A percentile compares a stretch with the other conserved stretches of the same genome.
Evolutionary conservation across 2,888 invertebrate genomes (phyloP).

Genomic region (Campoletis raptor): DNA sequence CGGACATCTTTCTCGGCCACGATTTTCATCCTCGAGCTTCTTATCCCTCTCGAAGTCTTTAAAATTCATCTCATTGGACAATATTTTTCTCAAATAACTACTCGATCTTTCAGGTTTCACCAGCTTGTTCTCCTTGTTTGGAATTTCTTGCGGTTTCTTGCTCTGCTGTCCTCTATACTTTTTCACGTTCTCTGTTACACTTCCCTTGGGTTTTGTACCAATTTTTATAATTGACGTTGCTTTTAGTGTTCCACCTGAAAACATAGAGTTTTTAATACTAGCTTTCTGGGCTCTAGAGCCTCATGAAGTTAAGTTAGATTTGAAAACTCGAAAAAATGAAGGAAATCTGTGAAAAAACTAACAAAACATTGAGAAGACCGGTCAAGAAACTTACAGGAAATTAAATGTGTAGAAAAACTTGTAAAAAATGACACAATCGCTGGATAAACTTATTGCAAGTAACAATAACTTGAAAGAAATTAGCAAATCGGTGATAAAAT

Average conservation of each 20-base stretch:
- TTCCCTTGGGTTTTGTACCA: slow-evolving; percentile 74
- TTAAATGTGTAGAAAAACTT: neutral
- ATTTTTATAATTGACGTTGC: slow-evolving; percentile 64
- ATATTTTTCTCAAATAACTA: slow-evolving; percentile 80
- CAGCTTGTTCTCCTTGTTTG: slow-evolving; percentile 82
- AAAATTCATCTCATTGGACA: slow-evolving; percentile 78
- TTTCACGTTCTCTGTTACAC: slow-evolving; percentile 74
- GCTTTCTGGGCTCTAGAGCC: neutral
- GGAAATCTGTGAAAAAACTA: too few relatives aligned
- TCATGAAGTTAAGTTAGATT: neutral
- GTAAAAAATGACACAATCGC: neutral
- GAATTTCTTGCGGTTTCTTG: slow-evolving; percentile 78
- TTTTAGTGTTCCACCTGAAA: slow-evolving; percentile 77
- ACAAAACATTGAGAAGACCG: too few relatives aligned
- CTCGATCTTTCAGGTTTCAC: slow-evolving; percentile 78
- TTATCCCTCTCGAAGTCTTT: slow-evolving; percentile 78
- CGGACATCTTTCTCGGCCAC: slow-evolving; percentile 22
- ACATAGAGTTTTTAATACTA: neutral
- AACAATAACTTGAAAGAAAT: neutral
- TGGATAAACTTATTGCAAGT: too few relatives aligned
- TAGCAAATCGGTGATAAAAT: neutral
- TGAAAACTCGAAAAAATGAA: neutral
- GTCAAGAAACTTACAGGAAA: too few relatives aligned
- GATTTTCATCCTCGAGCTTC: slow-evolving; percentile 68
- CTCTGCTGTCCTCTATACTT: slow-evolving; percentile 63